phyloP scores from a whole-genome alignment of 35 echinoderm and acorn worm species.

The Chiridota heheva region DNA sequence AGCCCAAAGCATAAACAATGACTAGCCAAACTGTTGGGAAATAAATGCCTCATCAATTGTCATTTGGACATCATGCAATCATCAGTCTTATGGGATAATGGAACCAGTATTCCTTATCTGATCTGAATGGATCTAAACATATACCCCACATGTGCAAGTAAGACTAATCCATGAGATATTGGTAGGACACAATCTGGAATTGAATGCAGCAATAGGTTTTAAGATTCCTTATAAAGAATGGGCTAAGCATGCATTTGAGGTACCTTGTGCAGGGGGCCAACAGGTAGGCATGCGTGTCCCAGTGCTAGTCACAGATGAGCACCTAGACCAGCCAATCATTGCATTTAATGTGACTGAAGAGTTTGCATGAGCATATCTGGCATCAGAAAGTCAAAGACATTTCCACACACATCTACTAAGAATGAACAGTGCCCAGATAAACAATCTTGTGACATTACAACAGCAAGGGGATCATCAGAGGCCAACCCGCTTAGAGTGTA shows the following conservation, averaged over 20 bases:
- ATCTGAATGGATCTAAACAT: constrained; percentile 20
- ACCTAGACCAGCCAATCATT: too few relatives aligned
- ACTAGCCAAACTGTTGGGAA: constrained; percentile 39
- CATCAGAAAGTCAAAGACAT: too few relatives aligned
- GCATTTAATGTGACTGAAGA: too few relatives aligned
- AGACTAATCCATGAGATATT: constrained; percentile 20
- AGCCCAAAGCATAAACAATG: constrained; percentile 12
- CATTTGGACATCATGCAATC: not conserved
- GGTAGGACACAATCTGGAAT: too few relatives aligned
- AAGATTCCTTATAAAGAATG: too few relatives aligned
- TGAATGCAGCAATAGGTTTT: too few relatives aligned
- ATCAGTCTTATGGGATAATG: constrained; percentile 63
- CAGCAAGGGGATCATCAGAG: not conserved
- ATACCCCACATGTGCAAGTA: constrained; percentile 35
- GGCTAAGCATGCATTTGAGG: too few relatives aligned
- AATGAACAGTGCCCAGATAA: not conserved
- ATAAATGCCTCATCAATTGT: constrained; percentile 43
- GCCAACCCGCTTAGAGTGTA: too few relatives aligned
- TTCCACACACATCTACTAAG: too few relatives aligned
- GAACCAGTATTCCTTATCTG: constrained; percentile 57
- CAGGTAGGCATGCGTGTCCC: too few relatives aligned
- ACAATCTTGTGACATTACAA: not conserved
- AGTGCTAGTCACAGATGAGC: too few relatives aligned
- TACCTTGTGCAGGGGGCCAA: not conserved
- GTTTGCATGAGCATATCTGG: too few relatives aligned